phyloP scores from a whole-genome alignment of 2,888 invertebrate species.

The Poecilus cupreus region DNA sequence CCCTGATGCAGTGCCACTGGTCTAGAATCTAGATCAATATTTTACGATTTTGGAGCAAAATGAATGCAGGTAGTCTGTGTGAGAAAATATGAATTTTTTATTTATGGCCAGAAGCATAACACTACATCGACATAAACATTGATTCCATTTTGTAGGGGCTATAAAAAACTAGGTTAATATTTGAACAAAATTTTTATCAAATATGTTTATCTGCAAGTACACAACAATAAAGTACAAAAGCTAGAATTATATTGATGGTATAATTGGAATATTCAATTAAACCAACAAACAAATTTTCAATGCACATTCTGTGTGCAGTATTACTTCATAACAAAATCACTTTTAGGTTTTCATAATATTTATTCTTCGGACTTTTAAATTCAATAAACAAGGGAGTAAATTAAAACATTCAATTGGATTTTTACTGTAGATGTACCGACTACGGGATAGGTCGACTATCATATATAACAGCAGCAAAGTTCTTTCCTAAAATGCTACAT shows the following conservation, averaged over 20 bases:
- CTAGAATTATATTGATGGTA: neutral
- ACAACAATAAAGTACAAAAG: slow-evolving; percentile 6
- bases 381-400: too few relatives aligned
- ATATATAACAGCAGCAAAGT: too few relatives aligned
- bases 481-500: too few relatives aligned
- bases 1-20: too few relatives aligned
- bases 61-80: neutral
- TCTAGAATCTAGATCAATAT: slow-evolving; percentile 6
- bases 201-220: neutral
- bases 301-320: too few relatives aligned
- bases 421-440: too few relatives aligned
- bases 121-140: slow-evolving; percentile 28
- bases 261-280: neutral
- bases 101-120: slow-evolving; percentile 1
- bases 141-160: slow-evolving; percentile 10
- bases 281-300: too few relatives aligned
- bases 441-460: too few relatives aligned
- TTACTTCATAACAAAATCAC: too few relatives aligned
- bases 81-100: slow-evolving; percentile 31
- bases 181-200: slow-evolving; percentile 35
- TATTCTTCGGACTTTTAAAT: too few relatives aligned
- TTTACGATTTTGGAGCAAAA: slow-evolving; percentile 7
- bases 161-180: slow-evolving; percentile 27
- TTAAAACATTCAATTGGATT: too few relatives aligned
- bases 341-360: too few relatives aligned